Evolutionary conservation across 1,140 invertebrate genomes (phyloP), one percentile per base, ranked within the genome.

Genomic region (Homalodisca vitripennis): DNA sequence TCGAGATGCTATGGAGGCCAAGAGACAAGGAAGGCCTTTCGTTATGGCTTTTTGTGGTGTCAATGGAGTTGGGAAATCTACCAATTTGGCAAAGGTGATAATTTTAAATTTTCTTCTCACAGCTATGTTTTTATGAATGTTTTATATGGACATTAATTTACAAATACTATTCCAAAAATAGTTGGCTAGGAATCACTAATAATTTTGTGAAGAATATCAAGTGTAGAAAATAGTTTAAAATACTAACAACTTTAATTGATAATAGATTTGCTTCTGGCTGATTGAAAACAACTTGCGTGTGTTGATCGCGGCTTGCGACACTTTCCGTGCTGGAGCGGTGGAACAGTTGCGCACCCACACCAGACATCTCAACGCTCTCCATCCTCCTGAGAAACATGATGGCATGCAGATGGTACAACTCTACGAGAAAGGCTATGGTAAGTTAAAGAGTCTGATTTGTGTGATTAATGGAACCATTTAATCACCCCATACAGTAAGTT

Each of bases 61-160:
- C 0, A 99, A 99, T 80, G 98, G 98, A 48, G 98, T 99, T 1
- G 98, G 98, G 57, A 99, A 99, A 78, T 99, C 97, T 0, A 99
- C 98, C 1, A 99, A 99, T 84, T 82, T 99, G 41, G 98, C 98
- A 1, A 99, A 99, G 82, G 86, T 88, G 72, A 32, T 34, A 70
- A 20, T 20, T 29, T 57, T 64, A 22, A 26, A 20, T 27, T 13
- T 34, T 64, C 62, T 10, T 41, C 34, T 41, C 34, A 41, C 6
- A 41, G 6, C 34, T 41, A 41, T n/a, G n/a, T n/a, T n/a, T n/a
- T n/a, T n/a, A n/a, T n/a, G n/a, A n/a, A n/a, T n/a, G n/a, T n/a
- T n/a, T n/a, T n/a, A n/a, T n/a, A n/a, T n/a, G n/a, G n/a, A n/a
- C n/a, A n/a, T n/a, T n/a, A n/a, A n/a, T n/a, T n/a, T n/a, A n/a